These are phyloP conservation scores for Phalacrocorax carbo DNA, from an alignment of 2,113 vertebrate species.

Conservation along the genomic window DNA sequence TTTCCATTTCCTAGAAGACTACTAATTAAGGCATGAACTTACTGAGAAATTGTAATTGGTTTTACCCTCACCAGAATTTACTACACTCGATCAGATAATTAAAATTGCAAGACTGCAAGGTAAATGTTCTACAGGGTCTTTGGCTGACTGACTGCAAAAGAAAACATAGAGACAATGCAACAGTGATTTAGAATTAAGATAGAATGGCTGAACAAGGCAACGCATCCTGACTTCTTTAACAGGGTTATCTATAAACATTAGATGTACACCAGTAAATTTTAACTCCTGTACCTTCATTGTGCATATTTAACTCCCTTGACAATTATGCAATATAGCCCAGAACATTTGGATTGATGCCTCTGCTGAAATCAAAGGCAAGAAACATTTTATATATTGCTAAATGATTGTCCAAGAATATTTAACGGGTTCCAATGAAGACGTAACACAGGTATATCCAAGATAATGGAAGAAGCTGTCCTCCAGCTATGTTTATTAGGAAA, in stretches of 20 bases:
- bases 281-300: conserved; percentile 22
- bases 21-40: background rate
- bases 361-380: conserved; percentile 29
- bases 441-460: background rate
- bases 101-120: conserved; percentile 54
- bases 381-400: background rate
- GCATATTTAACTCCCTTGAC: conserved; percentile 43
- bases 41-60: background rate
- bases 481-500: conserved; percentile 14
- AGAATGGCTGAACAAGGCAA: conserved; percentile 22
- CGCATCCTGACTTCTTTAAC: conserved; percentile 10
- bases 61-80: conserved; percentile 55
- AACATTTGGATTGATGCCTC: conserved; percentile 46
- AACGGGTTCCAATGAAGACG: background rate
- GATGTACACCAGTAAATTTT: conserved; percentile 29
- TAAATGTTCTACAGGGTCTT: conserved; percentile 19
- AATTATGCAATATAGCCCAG: conserved; percentile 57
- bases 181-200: conserved; percentile 52
- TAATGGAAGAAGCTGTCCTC: background rate
- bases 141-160: conserved; percentile 32
- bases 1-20: background rate
- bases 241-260: conserved; percentile 55
- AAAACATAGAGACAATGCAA: background rate
- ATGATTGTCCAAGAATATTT: background rate
- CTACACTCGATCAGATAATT: conserved; percentile 59